Conservation (phyloP, 53 echinoderm and acorn worm genomes). For the Henricia sp. region DNA sequence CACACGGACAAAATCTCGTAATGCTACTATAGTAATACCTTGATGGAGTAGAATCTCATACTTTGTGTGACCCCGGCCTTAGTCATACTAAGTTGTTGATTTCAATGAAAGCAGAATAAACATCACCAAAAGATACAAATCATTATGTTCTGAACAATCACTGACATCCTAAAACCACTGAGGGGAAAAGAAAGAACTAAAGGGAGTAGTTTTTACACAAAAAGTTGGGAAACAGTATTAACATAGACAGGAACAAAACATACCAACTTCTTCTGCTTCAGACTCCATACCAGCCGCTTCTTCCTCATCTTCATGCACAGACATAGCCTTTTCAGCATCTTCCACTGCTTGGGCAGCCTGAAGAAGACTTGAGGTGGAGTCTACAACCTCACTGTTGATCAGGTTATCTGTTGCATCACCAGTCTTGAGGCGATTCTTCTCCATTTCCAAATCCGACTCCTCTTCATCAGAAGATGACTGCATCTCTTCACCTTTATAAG, state of each 20-base stretch:
- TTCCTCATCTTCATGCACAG: neutral
- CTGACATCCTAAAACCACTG: too few relatives aligned
- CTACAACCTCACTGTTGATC: slow-evolving; percentile 56
- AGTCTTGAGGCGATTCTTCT: slow-evolving; percentile 1
- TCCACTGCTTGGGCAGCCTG: neutral
- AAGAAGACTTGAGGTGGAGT: slow-evolving; percentile 60
- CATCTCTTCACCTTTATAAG: slow-evolving; percentile 84
- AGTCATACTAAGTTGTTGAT: too few relatives aligned
- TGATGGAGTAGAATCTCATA: too few relatives aligned
- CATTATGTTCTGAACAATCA: too few relatives aligned
- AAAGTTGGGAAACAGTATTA: too few relatives aligned
- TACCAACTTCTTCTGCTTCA: neutral
- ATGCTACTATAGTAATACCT: too few relatives aligned
- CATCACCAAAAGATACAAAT: too few relatives aligned
- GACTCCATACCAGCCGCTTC: slow-evolving; percentile 51
- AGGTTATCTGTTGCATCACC: slow-evolving; percentile 5
- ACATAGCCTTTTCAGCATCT: slow-evolving; percentile 17
- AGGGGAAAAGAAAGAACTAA: too few relatives aligned
- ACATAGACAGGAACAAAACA: neutral
- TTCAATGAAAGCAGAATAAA: too few relatives aligned
- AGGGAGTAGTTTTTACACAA: too few relatives aligned
- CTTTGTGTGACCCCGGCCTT: too few relatives aligned
- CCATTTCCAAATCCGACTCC: slow-evolving; percentile 68
- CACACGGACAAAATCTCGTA: too few relatives aligned
- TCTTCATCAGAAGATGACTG: slow-evolving; percentile 88